phyloP scores from a whole-genome alignment of 2,888 invertebrate species.

The Hemaris fuciformis region DNA sequence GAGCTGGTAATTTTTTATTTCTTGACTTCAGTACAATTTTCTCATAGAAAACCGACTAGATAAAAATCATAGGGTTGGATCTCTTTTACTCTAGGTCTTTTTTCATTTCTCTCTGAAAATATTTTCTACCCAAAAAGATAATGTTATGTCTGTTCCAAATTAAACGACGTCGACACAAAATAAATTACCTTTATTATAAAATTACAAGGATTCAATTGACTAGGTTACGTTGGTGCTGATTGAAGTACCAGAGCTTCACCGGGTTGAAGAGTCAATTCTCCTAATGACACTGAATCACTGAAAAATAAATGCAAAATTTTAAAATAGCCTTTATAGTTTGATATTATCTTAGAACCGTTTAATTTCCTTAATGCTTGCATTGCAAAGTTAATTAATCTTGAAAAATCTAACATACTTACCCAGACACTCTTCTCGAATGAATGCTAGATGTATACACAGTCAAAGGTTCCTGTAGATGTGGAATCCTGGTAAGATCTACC shows the following conservation, averaged over 20 bases:
- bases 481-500: constrained; percentile 55
- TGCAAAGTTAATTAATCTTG: background rate
- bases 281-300: constrained; percentile 37
- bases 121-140: no score
- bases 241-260: constrained; percentile 51
- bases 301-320: constrained; percentile 28
- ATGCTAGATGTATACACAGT: constrained; percentile 54
- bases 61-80: no score
- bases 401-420: constrained; percentile 41
- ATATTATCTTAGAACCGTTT: background rate
- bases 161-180: background rate
- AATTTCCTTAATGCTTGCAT: background rate
- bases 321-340: background rate
- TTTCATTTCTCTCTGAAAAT: no score
- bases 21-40: no score
- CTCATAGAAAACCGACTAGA: no score
- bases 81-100: no score
- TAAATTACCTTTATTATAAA: background rate
- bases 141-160: no score
- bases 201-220: background rate
- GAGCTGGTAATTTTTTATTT: no score
- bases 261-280: constrained; percentile 35
- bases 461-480: constrained; percentile 39
- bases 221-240: constrained; percentile 26
- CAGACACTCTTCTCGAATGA: constrained; percentile 44